phyloP scores from a whole-genome alignment of 2,113 vertebrate genomes.

The Andinoacara biseriatus region DNA sequence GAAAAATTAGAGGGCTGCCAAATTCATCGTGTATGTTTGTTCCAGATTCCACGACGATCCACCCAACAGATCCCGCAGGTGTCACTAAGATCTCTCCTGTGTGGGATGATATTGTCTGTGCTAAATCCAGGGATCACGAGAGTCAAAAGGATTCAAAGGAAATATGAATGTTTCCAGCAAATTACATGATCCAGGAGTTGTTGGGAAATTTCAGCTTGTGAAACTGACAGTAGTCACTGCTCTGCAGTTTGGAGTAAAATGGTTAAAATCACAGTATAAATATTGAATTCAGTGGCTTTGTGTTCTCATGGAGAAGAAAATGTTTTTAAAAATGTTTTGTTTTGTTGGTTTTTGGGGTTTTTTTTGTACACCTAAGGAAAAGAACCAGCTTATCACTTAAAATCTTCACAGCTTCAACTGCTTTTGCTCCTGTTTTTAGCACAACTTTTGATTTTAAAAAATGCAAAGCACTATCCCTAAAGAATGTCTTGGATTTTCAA shows the following conservation, averaged over 20 bases:
- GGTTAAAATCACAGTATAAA: not conserved
- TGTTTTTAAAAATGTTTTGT: not conserved
- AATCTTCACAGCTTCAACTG: not conserved
- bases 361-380: not conserved
- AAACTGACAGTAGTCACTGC: not conserved
- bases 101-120: not conserved
- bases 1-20: not conserved
- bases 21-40: not conserved
- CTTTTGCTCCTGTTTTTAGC: conserved; percentile 32
- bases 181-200: not conserved
- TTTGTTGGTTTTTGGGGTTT: not conserved
- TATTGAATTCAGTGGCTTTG: not conserved
- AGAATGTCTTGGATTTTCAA: conserved; percentile 56
- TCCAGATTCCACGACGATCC: not conserved
- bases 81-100: not conserved
- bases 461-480: conserved; percentile 42
- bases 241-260: not conserved
- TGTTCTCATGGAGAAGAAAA: not conserved
- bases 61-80: not conserved
- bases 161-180: not conserved
- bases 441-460: conserved; percentile 38
- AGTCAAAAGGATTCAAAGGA: not conserved
- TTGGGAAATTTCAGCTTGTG: not conserved
- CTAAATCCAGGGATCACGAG: not conserved
- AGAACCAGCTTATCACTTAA: not conserved